Evolutionary conservation across 2,113 vertebrate genomes (phyloP), one percentile per base, ranked within the genome.

Genomic region (Calypte anna): DNA sequence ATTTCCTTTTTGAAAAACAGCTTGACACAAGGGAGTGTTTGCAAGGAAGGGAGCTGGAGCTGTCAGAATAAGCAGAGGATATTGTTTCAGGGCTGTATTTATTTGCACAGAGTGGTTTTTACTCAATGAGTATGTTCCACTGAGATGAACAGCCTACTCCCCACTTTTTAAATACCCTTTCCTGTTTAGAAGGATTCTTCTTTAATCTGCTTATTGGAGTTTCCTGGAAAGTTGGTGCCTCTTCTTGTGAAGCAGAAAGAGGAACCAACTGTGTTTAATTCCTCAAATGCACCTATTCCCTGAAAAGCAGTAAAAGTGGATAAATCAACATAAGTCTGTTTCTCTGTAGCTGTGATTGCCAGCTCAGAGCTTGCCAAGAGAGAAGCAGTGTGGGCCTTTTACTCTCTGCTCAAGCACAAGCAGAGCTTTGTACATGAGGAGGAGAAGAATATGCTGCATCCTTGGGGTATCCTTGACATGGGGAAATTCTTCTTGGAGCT

Each of bases 21-120:
- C 63, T 92, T 67, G 74, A 55, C 84, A 40, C 19, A 38, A 79
- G 84, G 1, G 18, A 61, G 38, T 66, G 75, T 80, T 90, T 70
- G 72, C 48, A 70, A 76, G 86, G 86, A 90, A 83, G 44, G 77
- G 83, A 86, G 63, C 79, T 93, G 79, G 43, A 90, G 63, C 85
- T 69, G 88, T 91, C 50, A 36, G 75, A 69, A 64, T 86, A 81
- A 69, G 88, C 76, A 86, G 82, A 92, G 82, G 94, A 88, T 91
- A 84, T 94, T 92, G 77, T 96, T 94, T 86, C 79, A 93, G 69
- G 53, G 53, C 73, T 62, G 16, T 95, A 91, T 94, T 97, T 96
- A 86, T 93, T 96, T 94, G 94, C 86, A 91, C 17, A 2, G 75
- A 38, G 64, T 67, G 23, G 15, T 66, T 93, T 94, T 91, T 62